Base-by-base conservation (phyloP, 1,140 invertebrate species). In the Lasioglossum baleicum region DNA sequence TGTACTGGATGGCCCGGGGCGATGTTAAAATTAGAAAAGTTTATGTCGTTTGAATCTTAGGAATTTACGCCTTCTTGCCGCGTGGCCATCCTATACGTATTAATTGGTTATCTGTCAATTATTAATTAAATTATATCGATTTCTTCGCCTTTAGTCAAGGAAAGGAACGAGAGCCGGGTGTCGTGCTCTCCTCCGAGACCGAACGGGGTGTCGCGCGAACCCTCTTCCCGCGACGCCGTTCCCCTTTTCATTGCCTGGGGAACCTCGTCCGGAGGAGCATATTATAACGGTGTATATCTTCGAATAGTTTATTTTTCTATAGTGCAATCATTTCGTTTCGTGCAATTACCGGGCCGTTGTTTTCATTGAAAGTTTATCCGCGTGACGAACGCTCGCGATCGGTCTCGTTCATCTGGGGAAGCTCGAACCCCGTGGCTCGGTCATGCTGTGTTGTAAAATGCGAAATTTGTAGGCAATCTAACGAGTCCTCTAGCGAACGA, bases 51-150 rank as follows among this genome's bases (percentile, higher is more conserved):
- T 90, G 80, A 90, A 90, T 88, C 86, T 90, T 89, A 91, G 87
- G 84, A 90, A 83, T 91, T 91, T 89, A 90, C 88, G 91, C 90
- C 90, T 92, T 92, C 87, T 90, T 90, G 88, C 88, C 87, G 67
- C 73, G 75, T 88, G 88, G 82, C 89, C 90, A 88, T 88, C 87
- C 87, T 89, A 86, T 88, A 90, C 85, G 87, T 90, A 90, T 91
- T 90, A 90, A 92, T 92, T 90, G 88, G 87, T 93, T 93, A 91
- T 91, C 88, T 88, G 91, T 93, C 92, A 93, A 93, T 93, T 92
- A 92, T 90, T 89, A 89, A 90, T 91, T 92, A 88, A 90, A 92
- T 90, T 90, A 87, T 88, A 88, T 88, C 86, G 80, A 91, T 91
- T 89, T 91, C 88, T 90, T 92, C 85, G 88, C 85, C 82, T 90